These are phyloP conservation scores for Archilochus colubris DNA, from an alignment of 2,113 vertebrate species.

Conservation along the genomic window DNA sequence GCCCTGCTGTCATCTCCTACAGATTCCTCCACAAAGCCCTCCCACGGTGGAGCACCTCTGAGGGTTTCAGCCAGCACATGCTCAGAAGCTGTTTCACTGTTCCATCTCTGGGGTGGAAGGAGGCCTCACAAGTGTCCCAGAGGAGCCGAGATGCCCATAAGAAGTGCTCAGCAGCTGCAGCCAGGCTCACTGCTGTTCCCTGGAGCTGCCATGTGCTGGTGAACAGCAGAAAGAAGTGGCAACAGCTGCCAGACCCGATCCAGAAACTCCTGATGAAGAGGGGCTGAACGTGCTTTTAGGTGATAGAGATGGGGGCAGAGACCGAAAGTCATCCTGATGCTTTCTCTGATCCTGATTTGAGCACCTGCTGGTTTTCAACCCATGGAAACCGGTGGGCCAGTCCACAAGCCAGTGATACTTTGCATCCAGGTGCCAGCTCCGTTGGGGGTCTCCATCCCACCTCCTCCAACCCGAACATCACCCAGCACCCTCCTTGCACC, in stretches of 20 bases:
- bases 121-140: background rate
- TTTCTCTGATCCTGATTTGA: background rate
- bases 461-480: background rate
- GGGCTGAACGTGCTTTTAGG: background rate
- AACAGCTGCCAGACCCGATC: background rate
- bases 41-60: rapidly evolving
- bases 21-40: background rate
- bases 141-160: background rate
- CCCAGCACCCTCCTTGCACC: background rate
- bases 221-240: background rate
- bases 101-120: rapidly evolving
- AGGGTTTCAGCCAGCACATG: background rate
- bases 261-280: background rate
- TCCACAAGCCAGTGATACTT: background rate
- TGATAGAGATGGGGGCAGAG: background rate
- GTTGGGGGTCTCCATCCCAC: background rate
- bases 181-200: background rate
- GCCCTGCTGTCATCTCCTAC: rapidly evolving
- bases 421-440: background rate
- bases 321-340: background rate
- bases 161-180: background rate
- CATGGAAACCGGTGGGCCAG: background rate
- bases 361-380: background rate
- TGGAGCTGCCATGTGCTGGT: rapidly evolving
- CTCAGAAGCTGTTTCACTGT: background rate